Evolutionary conservation across 2,888 invertebrate genomes (phyloP).

Genomic region (Tachina fera): DNA sequence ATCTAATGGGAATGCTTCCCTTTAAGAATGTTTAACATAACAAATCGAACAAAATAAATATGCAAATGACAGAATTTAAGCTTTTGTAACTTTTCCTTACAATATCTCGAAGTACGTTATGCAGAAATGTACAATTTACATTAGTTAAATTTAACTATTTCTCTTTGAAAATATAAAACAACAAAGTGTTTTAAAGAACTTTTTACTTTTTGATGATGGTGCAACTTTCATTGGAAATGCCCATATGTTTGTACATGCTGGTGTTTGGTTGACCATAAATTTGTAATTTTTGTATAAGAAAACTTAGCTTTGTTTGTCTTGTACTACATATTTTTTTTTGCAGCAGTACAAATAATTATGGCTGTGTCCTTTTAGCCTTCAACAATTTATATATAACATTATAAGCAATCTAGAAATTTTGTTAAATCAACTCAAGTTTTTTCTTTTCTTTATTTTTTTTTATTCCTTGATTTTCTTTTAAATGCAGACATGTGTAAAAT

Average conservation of each 20-base stretch:
- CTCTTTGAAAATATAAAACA: too few species aligned
- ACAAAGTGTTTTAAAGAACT: too few species aligned
- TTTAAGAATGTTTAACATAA: too few species aligned
- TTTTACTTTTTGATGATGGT: too few species aligned
- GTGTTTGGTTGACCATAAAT: slow-evolving; percentile 41
- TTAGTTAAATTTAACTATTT: too few species aligned
- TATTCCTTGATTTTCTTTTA: neutral
- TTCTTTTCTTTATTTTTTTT: slow-evolving; percentile 3
- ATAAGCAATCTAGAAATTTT: slow-evolving; percentile 55
- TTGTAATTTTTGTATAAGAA: slow-evolving; percentile 21
- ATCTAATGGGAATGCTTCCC: too few species aligned
- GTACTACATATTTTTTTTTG: neutral
- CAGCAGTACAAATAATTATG: neutral
- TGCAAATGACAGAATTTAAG: too few species aligned
- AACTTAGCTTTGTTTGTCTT: neutral
- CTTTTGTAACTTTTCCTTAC: too few species aligned
- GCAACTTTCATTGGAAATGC: too few species aligned
- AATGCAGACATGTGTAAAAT: neutral
- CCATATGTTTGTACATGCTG: neutral
- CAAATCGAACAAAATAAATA: too few species aligned
- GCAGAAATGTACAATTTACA: too few species aligned
- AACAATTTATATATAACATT: slow-evolving; percentile 19
- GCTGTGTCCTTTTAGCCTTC: neutral
- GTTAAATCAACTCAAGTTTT: slow-evolving; percentile 43
- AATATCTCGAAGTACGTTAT: too few species aligned